Evolutionary conservation across 1,140 invertebrate genomes (phyloP).

Genomic region (Drosophila pallidifrons): DNA sequence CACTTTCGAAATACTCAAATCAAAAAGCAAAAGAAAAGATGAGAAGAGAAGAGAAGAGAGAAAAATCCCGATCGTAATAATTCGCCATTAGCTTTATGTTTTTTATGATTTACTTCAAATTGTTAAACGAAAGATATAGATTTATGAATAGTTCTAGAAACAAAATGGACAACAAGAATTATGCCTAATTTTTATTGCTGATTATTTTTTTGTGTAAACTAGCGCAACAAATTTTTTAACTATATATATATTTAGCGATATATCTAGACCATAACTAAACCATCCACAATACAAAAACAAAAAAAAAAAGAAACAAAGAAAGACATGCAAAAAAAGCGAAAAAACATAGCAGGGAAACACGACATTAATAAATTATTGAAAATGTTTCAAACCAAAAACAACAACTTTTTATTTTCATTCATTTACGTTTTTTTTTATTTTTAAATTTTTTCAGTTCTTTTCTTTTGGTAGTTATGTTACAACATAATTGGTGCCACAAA

Average conservation of each 20-base stretch:
- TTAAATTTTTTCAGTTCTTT: conserved; percentile 15
- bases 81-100: conserved; percentile 43
- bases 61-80: conserved; percentile 1
- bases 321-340: conserved; percentile 20
- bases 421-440: conserved; percentile 13
- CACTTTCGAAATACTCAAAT: conserved; percentile 46
- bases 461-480: background rate
- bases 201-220: conserved; percentile 31
- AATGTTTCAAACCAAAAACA: conserved; percentile 67
- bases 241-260: conserved; percentile 32
- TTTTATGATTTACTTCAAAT: conserved; percentile 5
- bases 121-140: conserved; percentile 15
- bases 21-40: conserved; percentile 12
- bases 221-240: conserved; percentile 44
- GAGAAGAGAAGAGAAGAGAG: too few species aligned
- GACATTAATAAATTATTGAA: conserved; percentile 64
- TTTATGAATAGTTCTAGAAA: background rate
- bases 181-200: conserved; percentile 19
- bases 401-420: conserved; percentile 28
- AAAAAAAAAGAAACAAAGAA: conserved; percentile 9
- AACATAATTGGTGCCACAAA: too few species aligned
- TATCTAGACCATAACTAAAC: conserved; percentile 25
- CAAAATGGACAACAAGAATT: background rate
- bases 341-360: conserved; percentile 22
- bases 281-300: conserved; percentile 15